Evolutionary conservation across 2,797 vertebrate genomes (phyloP).

Genomic region (Aplochiton taeniatus): DNA sequence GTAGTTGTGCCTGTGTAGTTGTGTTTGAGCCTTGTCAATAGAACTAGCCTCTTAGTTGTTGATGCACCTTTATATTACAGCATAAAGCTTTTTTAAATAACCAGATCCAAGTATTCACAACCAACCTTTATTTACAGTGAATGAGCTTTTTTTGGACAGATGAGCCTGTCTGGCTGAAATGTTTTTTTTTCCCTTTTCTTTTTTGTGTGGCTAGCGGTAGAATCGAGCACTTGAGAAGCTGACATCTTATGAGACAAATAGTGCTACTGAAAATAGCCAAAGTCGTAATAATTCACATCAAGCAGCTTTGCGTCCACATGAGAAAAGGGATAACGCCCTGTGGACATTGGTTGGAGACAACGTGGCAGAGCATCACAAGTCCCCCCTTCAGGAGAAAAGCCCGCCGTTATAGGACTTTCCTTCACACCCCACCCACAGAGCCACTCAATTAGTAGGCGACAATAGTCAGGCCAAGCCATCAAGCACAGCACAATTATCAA

Average conservation of each 20-base stretch:
- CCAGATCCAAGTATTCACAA: too few species aligned
- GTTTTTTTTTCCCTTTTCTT: too few species aligned
- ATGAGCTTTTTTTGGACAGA: too few species aligned
- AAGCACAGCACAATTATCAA: too few species aligned
- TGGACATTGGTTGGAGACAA: constrained; percentile 38
- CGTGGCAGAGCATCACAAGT: constrained; percentile 44
- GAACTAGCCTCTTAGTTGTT: too few species aligned
- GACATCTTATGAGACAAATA: constrained; percentile 55
- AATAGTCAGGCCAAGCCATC: constrained; percentile 30
- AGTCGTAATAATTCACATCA: constrained; percentile 63
- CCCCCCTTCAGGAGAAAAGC: constrained; percentile 15
- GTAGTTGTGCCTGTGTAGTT: too few species aligned
- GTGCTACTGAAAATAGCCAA: constrained; percentile 51
- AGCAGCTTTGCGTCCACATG: constrained; percentile 50
- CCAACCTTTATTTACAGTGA: too few species aligned
- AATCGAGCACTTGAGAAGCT: constrained; percentile 33
- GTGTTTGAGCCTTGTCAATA: too few species aligned
- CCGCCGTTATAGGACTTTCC: constrained; percentile 31
- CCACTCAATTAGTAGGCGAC: constrained; percentile 47
- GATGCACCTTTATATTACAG: too few species aligned
- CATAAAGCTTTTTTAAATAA: too few species aligned
- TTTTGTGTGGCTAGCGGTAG: too few species aligned
- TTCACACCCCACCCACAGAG: constrained; percentile 30
- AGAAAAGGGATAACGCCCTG: constrained; percentile 55
- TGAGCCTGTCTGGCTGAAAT: too few species aligned